phyloP scores from a whole-genome alignment of 2,113 vertebrate genomes.

The Pithys albifrons region DNA sequence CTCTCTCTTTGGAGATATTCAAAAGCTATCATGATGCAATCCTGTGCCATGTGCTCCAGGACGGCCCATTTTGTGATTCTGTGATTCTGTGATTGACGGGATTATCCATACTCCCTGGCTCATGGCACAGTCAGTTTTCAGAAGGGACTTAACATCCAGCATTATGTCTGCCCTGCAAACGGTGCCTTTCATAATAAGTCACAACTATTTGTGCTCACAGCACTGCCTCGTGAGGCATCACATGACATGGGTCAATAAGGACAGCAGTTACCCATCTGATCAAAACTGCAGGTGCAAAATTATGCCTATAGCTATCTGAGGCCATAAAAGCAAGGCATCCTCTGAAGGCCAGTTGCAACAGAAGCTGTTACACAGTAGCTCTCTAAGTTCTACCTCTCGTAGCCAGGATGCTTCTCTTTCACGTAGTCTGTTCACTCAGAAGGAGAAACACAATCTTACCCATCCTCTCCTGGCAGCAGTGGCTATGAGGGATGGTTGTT shows the following conservation, averaged over 20 bases:
- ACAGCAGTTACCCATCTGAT: not conserved
- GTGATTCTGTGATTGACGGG: not conserved
- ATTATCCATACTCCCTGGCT: not conserved
- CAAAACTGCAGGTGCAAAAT: conserved; percentile 13
- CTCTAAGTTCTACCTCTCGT: not conserved
- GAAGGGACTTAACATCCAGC: not conserved
- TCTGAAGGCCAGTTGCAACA: not conserved
- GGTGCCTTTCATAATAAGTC: not conserved
- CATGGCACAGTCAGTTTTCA: not conserved
- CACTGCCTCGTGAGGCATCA: not conserved
- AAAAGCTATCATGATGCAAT: not conserved
- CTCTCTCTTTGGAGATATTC: not conserved
- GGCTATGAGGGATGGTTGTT: not conserved
- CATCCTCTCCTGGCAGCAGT: not conserved
- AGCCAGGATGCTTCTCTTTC: not conserved
- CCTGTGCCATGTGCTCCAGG: not conserved
- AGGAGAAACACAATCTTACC: not conserved
- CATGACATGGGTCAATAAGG: not conserved
- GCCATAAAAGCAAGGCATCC: conserved; percentile 17
- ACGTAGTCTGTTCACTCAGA: not conserved
- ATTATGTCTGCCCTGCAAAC: not conserved
- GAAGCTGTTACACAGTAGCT: not conserved
- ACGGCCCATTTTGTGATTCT: not conserved
- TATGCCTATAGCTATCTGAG: not conserved
- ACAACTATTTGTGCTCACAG: not conserved